These are phyloP conservation scores for Ceraclea dissimilis DNA, from an alignment of 2,888 invertebrate species.

Conservation along the genomic window DNA sequence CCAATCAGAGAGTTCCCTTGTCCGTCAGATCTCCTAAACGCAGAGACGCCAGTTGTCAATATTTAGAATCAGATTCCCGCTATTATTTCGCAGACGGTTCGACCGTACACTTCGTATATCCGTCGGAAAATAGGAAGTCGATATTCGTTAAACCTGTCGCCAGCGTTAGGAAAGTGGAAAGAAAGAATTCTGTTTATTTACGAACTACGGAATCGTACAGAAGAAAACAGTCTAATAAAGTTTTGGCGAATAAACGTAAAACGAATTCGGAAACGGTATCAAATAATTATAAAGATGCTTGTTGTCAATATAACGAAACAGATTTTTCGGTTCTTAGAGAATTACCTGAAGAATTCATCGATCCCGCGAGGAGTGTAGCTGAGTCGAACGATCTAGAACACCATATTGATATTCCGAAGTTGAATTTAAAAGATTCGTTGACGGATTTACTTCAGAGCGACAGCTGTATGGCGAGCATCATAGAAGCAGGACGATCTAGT, in stretches of 20 bases:
- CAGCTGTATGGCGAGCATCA: not conserved
- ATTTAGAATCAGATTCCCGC: not conserved
- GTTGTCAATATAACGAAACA: not conserved
- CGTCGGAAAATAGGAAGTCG: not conserved
- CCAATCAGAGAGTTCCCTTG: not conserved
- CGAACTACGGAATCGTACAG: not conserved
- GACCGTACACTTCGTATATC: not conserved
- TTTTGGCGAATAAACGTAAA: not conserved
- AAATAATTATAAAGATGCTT: not conserved
- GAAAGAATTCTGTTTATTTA: not conserved
- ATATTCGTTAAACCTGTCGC: not conserved
- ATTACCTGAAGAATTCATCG: not conserved
- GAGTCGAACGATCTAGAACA: not conserved
- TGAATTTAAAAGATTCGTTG: not conserved
- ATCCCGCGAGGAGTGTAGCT: not conserved
- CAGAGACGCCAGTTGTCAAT: not conserved
- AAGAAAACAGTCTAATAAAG: not conserved
- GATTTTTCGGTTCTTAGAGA: not conserved
- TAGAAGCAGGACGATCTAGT: not conserved
- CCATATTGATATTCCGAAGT: not conserved
- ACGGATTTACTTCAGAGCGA: not conserved
- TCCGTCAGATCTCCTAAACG: not conserved
- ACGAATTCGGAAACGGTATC: not conserved
- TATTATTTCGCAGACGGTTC: not conserved
- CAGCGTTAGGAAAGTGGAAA: not conserved